Evolutionary conservation across 2,797 vertebrate genomes (phyloP).

Genomic region (Tapera naevia): DNA sequence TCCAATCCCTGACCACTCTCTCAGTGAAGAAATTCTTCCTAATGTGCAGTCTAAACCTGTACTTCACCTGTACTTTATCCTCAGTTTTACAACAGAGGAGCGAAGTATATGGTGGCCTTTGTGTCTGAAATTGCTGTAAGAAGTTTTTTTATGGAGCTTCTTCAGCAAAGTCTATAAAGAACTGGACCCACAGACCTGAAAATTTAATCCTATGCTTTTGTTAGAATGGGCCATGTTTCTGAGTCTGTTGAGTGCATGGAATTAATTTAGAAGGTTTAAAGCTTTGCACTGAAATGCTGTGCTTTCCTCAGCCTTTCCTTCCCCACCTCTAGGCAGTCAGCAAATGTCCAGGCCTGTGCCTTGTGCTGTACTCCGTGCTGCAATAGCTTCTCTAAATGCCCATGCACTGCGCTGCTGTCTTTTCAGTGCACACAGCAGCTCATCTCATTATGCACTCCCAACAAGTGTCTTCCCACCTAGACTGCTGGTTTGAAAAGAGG

Average conservation of each 20-base stretch:
- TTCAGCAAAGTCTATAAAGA: not conserved
- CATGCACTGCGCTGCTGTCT: not conserved
- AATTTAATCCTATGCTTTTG: not conserved
- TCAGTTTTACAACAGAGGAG: not conserved
- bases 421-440: not conserved
- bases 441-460: not conserved
- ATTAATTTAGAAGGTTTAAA: not conserved
- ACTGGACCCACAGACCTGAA: not conserved
- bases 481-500: not conserved
- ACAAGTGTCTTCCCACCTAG: not conserved
- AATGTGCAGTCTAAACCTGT: too few species aligned
- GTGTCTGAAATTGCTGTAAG: not conserved
- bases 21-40: too few species aligned
- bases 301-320: not conserved
- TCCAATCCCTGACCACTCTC: too few species aligned
- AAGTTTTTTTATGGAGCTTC: not conserved
- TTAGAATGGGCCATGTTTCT: not conserved
- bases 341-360: not conserved
- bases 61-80: not conserved
- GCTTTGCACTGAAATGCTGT: not conserved
- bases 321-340: not conserved
- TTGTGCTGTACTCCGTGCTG: not conserved
- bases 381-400: not conserved
- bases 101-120: not conserved
- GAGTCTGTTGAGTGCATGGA: not conserved